phyloP scores from a whole-genome alignment of 53 echinoderm and acorn worm genomes.

The Pentamera pediparva region DNA sequence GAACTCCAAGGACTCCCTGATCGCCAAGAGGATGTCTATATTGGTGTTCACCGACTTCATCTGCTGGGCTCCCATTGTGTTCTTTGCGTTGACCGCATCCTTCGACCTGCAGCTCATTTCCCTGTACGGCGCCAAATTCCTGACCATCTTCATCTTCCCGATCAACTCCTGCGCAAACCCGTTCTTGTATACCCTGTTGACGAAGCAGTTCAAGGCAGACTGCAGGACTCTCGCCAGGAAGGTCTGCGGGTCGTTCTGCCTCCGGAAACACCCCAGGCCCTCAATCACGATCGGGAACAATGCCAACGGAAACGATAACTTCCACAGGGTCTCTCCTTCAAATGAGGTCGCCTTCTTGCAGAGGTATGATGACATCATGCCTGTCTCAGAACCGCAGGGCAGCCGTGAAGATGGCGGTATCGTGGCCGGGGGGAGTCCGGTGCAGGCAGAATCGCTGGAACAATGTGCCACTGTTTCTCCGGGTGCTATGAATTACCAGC shows the following conservation, averaged over 20 bases:
- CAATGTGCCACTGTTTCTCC: not conserved
- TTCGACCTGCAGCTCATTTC: slow-evolving; percentile 60
- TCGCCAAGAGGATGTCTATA: slow-evolving; percentile 84
- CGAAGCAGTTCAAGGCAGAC: slow-evolving; percentile 95
- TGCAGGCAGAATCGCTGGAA: not conserved
- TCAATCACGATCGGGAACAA: slow-evolving; percentile 46
- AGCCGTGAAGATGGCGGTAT: not conserved
- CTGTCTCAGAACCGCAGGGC: not conserved
- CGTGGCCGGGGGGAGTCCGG: not conserved
- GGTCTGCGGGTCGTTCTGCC: slow-evolving; percentile 42
- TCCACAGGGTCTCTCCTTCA: slow-evolving; percentile 22
- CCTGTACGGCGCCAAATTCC: slow-evolving; percentile 67
- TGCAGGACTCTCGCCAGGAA: slow-evolving; percentile 52
- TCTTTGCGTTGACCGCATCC: slow-evolving; percentile 68
- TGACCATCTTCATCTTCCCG: slow-evolving; percentile 77
- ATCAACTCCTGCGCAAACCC: slow-evolving; percentile 91
- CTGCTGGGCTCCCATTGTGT: slow-evolving; percentile 90
- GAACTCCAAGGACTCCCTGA: slow-evolving; percentile 86
- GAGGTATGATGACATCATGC: slow-evolving; percentile 28
- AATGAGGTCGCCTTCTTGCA: slow-evolving; percentile 13
- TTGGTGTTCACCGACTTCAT: slow-evolving; percentile 88
- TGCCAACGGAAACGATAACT: slow-evolving; percentile 22
- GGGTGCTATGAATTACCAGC: slow-evolving; percentile 12
- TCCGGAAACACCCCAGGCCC: slow-evolving; percentile 37
- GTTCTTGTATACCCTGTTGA: slow-evolving; percentile 83